These are phyloP conservation scores for Reticulitermes lucifugus DNA, from an alignment of 2,888 invertebrate genomes.

Conservation along the genomic window DNA sequence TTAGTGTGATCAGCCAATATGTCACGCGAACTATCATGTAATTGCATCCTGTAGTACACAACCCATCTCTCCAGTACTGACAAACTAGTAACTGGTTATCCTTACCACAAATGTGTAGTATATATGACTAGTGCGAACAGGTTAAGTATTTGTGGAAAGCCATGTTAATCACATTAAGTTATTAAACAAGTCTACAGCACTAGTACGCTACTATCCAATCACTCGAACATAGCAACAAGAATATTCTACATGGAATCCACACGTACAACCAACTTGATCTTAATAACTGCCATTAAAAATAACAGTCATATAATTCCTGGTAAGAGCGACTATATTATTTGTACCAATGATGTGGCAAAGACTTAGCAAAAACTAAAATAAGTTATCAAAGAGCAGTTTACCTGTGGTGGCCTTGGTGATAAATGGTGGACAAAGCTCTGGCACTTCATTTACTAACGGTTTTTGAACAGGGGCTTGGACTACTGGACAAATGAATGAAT, in stretches of 20 bases:
- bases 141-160: neutral
- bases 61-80: too few relatives aligned
- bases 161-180: conserved; percentile 11
- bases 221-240: neutral
- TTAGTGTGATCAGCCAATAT: too few relatives aligned
- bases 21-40: too few relatives aligned
- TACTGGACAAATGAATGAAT: neutral
- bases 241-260: too few relatives aligned
- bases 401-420: neutral
- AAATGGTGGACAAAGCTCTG: neutral
- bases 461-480: neutral
- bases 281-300: too few relatives aligned
- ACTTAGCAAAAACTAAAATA: neutral
- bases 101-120: neutral
- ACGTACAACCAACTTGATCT: too few relatives aligned
- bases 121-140: conserved; percentile 30
- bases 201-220: neutral
- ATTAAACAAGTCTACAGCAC: conserved; percentile 9
- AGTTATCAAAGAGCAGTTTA: neutral
- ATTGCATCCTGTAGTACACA: too few relatives aligned
- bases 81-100: neutral
- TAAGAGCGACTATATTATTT: too few relatives aligned
- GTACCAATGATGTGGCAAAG: neutral
- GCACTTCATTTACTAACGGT: neutral
- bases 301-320: too few relatives aligned